Base-by-base conservation (phyloP, 2,888 invertebrate species). In the Sinohyriopsis cumingii region DNA sequence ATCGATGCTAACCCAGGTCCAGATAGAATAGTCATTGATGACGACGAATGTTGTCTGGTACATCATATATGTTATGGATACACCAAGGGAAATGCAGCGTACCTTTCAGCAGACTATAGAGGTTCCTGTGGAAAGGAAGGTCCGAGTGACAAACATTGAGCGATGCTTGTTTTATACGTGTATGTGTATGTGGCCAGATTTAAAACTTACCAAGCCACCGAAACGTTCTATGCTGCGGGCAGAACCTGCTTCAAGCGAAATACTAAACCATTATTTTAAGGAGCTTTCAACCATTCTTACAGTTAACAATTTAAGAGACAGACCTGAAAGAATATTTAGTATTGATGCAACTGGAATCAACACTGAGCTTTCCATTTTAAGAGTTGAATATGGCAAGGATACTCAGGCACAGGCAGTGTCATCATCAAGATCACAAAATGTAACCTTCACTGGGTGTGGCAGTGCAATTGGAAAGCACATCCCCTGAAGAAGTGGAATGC, bases 261-360 rank as follows among this genome's bases (percentile, higher is more conserved):
- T 59, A 9, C 24, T 74, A 7, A 56, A 61, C n/a, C 63, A 63
- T 9, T 74, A 70, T 59, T 72, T 65, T 54, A 70, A 65, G 53
- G 68, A 76, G 33, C 68, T 74, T 20, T 66, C 54, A 5, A 59
- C 65, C 5, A 54, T 73, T 1, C 25, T 71, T 12, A 56, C 56
- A 18, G 59, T 28, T 6, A 60, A 72, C 55, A 45, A 65, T n/a
- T 65, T 72, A 20, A 19, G n/a, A 25, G 20, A 67, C 28, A 65
- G 67, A 24, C 74, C 73, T 3, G 68, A 70, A 59, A n/a, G 63
- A 33, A 74, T 74, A 9, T 72, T 65, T 45, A 72, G 70, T 62
- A 56, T 70, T 28, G 73, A 76, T 68, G 76, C 71, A 68, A 72
- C 68, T 59, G 73, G 72, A 3, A 33, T 73, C 20, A 69, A 61